Percentiles rank a stretch among this genome's conserved stretches.
phyloP scores from a whole-genome alignment of 2,113 vertebrate species.

The Arenaria interpres region DNA sequence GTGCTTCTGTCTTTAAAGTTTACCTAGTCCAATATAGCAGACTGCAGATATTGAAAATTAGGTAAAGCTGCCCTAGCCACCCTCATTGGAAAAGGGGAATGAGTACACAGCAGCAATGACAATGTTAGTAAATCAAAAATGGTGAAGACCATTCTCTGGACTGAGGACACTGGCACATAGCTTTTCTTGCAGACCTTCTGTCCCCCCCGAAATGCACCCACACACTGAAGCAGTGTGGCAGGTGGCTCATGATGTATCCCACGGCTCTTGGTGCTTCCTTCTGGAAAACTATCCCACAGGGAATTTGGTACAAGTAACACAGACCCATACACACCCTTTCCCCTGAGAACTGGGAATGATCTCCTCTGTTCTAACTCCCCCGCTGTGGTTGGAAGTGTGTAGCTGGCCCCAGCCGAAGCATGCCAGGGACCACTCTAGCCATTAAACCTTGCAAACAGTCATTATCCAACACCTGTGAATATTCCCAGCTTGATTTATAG shows the following conservation, averaged over 20 bases:
- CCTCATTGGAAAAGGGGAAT: background rate
- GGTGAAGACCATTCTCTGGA: background rate
- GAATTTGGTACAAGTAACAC: background rate
- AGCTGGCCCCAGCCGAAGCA: background rate
- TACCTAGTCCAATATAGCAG: background rate
- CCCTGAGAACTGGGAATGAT: background rate
- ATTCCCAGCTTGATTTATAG: background rate
- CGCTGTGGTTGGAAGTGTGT: rapidly evolving
- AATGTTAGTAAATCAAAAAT: background rate
- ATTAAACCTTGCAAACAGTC: background rate
- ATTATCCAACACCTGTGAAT: background rate
- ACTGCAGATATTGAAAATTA: background rate
- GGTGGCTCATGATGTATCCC: background rate
- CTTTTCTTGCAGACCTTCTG: background rate
- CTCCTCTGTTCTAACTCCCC: background rate
- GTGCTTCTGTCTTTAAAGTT: background rate
- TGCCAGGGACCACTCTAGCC: background rate
- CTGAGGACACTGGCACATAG: background rate
- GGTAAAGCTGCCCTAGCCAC: background rate
- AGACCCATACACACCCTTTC: background rate
- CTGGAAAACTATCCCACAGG: background rate
- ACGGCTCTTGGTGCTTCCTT: background rate
- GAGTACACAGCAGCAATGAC: background rate
- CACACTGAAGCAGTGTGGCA: background rate
- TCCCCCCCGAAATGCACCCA: rapidly evolving